phyloP scores from a whole-genome alignment of 2,888 invertebrate species.

The Arrhopalites spinosus region DNA sequence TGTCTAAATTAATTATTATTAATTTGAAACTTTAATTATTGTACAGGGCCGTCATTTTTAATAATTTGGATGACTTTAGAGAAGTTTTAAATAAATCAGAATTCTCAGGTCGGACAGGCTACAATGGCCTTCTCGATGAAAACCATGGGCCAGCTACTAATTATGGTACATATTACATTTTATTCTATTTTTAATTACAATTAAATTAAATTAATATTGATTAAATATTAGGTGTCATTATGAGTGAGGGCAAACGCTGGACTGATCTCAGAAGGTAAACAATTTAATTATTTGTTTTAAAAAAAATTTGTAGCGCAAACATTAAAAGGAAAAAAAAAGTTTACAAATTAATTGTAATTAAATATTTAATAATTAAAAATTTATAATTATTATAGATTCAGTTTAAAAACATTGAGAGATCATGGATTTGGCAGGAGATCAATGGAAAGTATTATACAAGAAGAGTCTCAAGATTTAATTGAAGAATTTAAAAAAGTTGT shows the following conservation, averaged over 20 bases:
- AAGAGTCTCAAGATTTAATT: neutral
- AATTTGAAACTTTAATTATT: too few species aligned
- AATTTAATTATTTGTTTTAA: too few species aligned
- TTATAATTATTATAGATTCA: too few species aligned
- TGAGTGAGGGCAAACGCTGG: neutral
- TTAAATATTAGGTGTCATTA: neutral
- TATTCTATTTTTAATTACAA: too few species aligned
- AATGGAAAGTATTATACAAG: neutral
- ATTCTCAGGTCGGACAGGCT: neutral
- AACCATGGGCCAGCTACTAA: neutral
- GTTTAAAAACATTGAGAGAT: neutral
- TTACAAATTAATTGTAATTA: too few species aligned
- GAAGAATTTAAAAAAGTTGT: neutral
- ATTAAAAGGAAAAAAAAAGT: too few species aligned
- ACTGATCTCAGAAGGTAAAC: too few species aligned
- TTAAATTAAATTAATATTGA: neutral
- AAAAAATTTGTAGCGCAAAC: too few species aligned
- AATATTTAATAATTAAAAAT: too few species aligned
- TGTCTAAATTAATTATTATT: too few species aligned
- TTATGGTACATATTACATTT: too few species aligned
- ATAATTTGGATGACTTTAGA: neutral
- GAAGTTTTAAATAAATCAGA: neutral
- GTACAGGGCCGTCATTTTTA: too few species aligned
- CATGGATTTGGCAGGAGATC: neutral
- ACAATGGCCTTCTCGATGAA: neutral